Conservation (phyloP, 2,797 vertebrate species). For the Fistularia commersonii region DNA sequence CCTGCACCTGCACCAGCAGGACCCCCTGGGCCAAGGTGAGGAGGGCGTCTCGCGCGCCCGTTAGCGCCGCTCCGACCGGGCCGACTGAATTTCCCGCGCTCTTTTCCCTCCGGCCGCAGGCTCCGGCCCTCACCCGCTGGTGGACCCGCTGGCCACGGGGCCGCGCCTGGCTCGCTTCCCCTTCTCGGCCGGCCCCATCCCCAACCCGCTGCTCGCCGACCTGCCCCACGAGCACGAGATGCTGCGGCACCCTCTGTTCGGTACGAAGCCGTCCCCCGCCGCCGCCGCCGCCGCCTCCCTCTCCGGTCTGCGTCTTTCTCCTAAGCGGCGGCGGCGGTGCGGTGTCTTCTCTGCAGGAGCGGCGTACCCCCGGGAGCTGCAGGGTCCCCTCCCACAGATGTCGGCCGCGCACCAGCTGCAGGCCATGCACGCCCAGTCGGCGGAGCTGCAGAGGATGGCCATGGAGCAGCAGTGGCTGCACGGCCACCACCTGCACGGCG, state of each 20-base stretch:
- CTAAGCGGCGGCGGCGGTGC: no score
- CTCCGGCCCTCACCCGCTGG: slow-evolving; percentile 82
- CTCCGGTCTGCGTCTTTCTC: neutral
- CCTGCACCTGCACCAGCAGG: slow-evolving; percentile 98
- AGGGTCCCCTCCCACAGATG: slow-evolving; percentile 90
- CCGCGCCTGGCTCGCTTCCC: slow-evolving; percentile 94
- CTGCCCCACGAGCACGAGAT: slow-evolving; percentile 97
- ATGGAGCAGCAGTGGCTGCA: slow-evolving; percentile 99
- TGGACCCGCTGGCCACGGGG: slow-evolving; percentile 87
- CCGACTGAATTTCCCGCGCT: no score
- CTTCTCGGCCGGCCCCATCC: slow-evolving; percentile 89
- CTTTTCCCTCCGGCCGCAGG: slow-evolving; percentile 63
- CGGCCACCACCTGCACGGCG: slow-evolving; percentile 93
- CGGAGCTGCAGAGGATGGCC: slow-evolving; percentile 96
- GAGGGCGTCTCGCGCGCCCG: no score
- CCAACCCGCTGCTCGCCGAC: slow-evolving; percentile 89
- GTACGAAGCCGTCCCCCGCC: slow-evolving; percentile 67
- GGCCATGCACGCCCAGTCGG: slow-evolving; percentile 98
- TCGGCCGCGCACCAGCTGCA: slow-evolving; percentile 98
- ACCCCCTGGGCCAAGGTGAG: slow-evolving; percentile 94
- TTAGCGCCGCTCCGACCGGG: no score
- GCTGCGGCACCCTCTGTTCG: slow-evolving; percentile 95
- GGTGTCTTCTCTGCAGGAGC: slow-evolving; percentile 66
- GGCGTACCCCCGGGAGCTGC: slow-evolving; percentile 91
- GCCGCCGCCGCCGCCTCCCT: neutral